Percentiles rank a stretch among this genome's conserved stretches.
Evolutionary conservation across 2,797 vertebrate species (phyloP).

Genomic region (Cyclura pinguis): DNA sequence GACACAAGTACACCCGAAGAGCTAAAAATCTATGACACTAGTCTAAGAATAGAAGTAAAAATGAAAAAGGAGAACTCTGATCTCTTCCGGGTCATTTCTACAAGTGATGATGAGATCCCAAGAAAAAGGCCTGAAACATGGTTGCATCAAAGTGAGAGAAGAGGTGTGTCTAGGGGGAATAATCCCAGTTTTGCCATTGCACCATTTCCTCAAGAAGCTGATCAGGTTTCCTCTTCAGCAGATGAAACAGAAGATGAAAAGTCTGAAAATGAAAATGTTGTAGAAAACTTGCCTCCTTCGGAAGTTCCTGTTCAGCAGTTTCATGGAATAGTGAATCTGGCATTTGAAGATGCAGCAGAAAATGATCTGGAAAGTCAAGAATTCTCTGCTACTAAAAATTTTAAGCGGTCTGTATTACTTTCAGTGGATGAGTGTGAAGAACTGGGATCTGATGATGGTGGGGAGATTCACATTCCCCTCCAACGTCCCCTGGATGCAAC

Average conservation of each 20-base stretch:
- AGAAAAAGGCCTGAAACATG: constrained; percentile 85
- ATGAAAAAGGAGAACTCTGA: constrained; percentile 89
- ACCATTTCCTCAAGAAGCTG: constrained; percentile 84
- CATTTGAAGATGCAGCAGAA: constrained; percentile 92
- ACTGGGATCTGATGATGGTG: constrained; percentile 91
- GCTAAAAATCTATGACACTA: constrained; percentile 92
- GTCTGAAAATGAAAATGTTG: constrained; percentile 92
- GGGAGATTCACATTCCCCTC: constrained; percentile 78
- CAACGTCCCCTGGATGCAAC: constrained; percentile 76
- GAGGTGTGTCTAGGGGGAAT: constrained; percentile 74
- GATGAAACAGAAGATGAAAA: constrained; percentile 95
- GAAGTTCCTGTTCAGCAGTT: constrained; percentile 84
- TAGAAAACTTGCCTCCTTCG: constrained; percentile 67
- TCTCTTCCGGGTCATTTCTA: constrained; percentile 85
- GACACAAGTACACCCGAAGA: constrained; percentile 99
- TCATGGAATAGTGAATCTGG: constrained; percentile 95
- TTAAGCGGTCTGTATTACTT: constrained; percentile 93
- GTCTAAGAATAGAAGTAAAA: constrained; percentile 90
- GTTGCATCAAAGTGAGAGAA: constrained; percentile 79
- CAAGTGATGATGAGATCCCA: constrained; percentile 91
- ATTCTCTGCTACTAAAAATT: constrained; percentile 85
- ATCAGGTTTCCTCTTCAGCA: constrained; percentile 91
- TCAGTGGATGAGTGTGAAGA: constrained; percentile 99
- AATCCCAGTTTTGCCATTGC: constrained; percentile 74
- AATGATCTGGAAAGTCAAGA: constrained; percentile 84